Evolutionary conservation across 2,113 vertebrate genomes (phyloP).

Genomic region (Indri indri): DNA sequence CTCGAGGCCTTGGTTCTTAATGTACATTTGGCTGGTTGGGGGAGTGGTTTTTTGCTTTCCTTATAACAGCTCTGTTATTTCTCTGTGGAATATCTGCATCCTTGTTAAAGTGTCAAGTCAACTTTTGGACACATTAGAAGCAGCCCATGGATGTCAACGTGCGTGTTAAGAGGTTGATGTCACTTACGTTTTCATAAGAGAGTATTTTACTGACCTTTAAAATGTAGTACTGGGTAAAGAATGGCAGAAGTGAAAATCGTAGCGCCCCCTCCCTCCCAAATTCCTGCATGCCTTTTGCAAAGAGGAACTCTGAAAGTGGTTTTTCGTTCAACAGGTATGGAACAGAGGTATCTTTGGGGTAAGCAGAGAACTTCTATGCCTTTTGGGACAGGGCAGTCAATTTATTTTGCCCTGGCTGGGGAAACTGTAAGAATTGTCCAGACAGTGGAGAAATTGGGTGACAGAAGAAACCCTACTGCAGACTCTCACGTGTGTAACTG

Average conservation of each 20-base stretch:
- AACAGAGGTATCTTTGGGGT: background rate
- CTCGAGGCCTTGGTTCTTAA: slow-evolving; percentile 60
- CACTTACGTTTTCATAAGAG: background rate
- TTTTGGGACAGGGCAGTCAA: background rate
- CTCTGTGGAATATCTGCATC: slow-evolving; percentile 28
- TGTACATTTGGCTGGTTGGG: slow-evolving; percentile 58
- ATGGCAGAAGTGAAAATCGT: background rate
- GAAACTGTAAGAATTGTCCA: background rate
- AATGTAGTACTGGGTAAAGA: background rate
- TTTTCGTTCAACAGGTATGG: background rate
- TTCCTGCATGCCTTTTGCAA: background rate
- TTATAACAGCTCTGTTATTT: background rate
- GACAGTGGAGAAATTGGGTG: background rate
- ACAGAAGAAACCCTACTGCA: background rate
- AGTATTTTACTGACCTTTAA: background rate
- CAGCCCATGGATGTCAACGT: background rate
- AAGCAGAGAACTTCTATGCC: background rate
- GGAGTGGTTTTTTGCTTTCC: slow-evolving; percentile 48
- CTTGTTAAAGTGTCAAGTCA: slow-evolving; percentile 10
- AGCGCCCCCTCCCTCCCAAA: accelerated
- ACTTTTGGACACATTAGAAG: background rate
- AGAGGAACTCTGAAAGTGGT: background rate
- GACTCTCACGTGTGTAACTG: background rate
- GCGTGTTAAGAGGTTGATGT: background rate
- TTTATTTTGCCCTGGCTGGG: background rate